A percentile compares a stretch with the other conserved stretches of the same genome.
These are phyloP conservation scores for Metopolophium dirhodum DNA, from an alignment of 1,140 invertebrate genomes.

Conservation along the genomic window DNA sequence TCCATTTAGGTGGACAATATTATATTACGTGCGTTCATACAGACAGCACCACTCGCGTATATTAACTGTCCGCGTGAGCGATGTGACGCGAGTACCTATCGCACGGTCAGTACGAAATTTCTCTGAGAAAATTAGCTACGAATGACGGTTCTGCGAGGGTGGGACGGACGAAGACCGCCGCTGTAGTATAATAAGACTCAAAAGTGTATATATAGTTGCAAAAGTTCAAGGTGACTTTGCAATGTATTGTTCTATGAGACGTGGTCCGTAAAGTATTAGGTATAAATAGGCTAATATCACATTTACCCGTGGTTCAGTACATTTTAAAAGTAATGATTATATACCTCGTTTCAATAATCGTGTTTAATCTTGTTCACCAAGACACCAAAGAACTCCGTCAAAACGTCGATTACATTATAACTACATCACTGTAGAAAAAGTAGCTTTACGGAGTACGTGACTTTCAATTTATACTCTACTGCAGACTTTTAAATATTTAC, in stretches of 20 bases:
- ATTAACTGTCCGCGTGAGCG: neutral
- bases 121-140: neutral
- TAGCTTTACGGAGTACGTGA: neutral
- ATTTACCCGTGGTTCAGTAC: neutral
- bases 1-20: neutral
- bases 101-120: neutral
- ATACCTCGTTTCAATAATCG: neutral
- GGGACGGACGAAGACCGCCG: neutral
- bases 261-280: neutral
- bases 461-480: neutral
- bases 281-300: neutral
- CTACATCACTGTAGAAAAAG: neutral
- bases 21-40: neutral
- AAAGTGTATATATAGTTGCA: neutral
- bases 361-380: neutral
- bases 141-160: neutral
- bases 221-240: neutral
- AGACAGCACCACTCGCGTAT: neutral
- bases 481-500: neutral
- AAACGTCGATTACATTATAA: neutral
- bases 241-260: neutral
- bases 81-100: neutral
- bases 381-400: neutral
- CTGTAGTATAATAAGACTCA: neutral
- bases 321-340: neutral